Evolutionary conservation across 2,888 invertebrate genomes (phyloP), one percentile per base, ranked within the genome.

Genomic region (Athalia cordata): DNA sequence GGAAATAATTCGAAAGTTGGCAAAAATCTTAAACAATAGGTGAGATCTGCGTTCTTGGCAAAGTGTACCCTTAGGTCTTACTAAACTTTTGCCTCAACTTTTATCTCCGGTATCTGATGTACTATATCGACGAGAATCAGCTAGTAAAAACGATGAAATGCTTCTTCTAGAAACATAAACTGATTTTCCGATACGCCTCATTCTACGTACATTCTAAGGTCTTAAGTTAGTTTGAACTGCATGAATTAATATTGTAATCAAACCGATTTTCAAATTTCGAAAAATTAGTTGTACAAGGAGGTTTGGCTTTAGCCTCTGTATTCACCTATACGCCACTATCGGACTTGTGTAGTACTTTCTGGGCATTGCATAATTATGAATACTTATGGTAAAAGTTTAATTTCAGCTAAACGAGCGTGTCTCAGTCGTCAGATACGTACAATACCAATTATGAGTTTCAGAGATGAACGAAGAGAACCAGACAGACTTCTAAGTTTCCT

Each of bases 1-100:
- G 47, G 59, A 72, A 72, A 72, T 72, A 72, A 72, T 72, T 72
- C 72, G 72, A 72, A 72, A 72, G 72, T 72, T 72, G 72, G 59
- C 57, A 57, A 72, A 29, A 72, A 72, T 72, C 59, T 72, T 72
- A 59, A 72, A 72, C 72, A 72, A 72, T 72, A 57, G 72, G 57
- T 47, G 72, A 45, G 57, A 59, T 72, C 57, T 59, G 57, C 57
- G 59, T 59, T 47, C 13, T 47, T 59, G n/a, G 43, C 47, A 57
- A 72, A 72, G 72, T 72, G 59, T 59, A 57, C 72, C 72, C 72
- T 72, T 8, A 72, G 72, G 72, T 72, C 72, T 72, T 72, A 59
- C 72, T 15, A 52, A 72, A 72, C 72, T 72, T 72, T 72, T 57
- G 8, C 72, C 45, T 47, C 43, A 72, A 72, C 59, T 72, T 72